Conservation (phyloP, 1,140 invertebrate species). For the Drosophila parvula region DNA sequence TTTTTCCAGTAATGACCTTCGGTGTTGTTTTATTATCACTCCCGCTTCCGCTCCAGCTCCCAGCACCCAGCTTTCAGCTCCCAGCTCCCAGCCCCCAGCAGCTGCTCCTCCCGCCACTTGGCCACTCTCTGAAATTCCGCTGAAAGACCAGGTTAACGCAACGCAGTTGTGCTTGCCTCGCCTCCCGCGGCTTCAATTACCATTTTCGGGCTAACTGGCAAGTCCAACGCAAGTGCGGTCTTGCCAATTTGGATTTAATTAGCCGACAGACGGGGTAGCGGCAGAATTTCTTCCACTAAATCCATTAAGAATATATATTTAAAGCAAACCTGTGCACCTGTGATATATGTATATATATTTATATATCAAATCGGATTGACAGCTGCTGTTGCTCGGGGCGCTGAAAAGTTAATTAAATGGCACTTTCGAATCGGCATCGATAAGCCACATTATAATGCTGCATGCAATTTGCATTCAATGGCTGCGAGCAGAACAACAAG, state of each 20-base stretch:
- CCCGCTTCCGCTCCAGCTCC: slow-evolving; percentile 28
- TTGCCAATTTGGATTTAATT: slow-evolving; percentile 43
- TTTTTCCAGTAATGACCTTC: slow-evolving; percentile 82
- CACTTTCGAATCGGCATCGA: slow-evolving; percentile 49
- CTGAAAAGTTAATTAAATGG: slow-evolving; percentile 43
- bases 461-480: slow-evolving; percentile 45
- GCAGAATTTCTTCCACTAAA: slow-evolving; percentile 20
- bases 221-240: slow-evolving; percentile 15
- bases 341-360: not conserved
- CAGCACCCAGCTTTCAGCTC: not conserved
- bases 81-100: too few species aligned
- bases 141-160: slow-evolving; percentile 34
- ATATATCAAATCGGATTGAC: slow-evolving; percentile 27
- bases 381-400: slow-evolving; percentile 9
- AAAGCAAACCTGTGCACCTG: not conserved
- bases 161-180: not conserved
- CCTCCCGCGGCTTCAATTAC: slow-evolving; percentile 21
- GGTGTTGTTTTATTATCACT: slow-evolving; percentile 73
- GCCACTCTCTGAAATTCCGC: slow-evolving; percentile 37
- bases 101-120: slow-evolving; percentile 6
- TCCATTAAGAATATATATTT: slow-evolving; percentile 13
- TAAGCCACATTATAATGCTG: slow-evolving; percentile 31
- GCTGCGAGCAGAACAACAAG: slow-evolving; percentile 12
- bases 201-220: slow-evolving; percentile 32
- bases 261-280: slow-evolving; percentile 6